These are phyloP conservation scores for Leucozona laternaria DNA, from an alignment of 2,888 invertebrate genomes.

Conservation along the genomic window DNA sequence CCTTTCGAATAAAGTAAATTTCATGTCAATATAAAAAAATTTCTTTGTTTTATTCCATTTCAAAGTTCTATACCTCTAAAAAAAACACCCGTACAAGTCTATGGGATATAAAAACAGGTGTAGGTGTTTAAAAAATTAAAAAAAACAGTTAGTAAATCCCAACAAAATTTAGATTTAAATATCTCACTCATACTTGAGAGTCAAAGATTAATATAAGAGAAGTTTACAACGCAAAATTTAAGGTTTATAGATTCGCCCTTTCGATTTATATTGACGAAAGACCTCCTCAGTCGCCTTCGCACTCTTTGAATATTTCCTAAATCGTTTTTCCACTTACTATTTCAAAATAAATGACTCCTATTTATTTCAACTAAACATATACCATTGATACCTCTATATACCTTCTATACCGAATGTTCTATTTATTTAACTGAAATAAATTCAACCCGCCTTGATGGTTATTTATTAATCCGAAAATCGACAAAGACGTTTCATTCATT, in stretches of 20 bases:
- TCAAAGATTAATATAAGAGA: too few species aligned
- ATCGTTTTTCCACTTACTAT: background rate
- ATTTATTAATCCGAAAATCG: slow-evolving; percentile 28
- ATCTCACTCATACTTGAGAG: too few species aligned
- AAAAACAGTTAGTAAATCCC: too few species aligned
- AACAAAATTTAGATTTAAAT: too few species aligned
- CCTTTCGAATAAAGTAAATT: too few species aligned
- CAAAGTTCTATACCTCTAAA: too few species aligned
- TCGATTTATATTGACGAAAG: background rate
- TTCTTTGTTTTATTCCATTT: too few species aligned
- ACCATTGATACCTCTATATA: background rate
- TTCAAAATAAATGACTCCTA: background rate
- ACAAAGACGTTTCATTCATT: slow-evolving; percentile 39
- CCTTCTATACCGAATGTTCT: background rate
- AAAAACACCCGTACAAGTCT: too few species aligned
- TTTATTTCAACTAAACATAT: slow-evolving; percentile 13
- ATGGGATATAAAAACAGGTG: too few species aligned
- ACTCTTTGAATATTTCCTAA: background rate
- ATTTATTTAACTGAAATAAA: slow-evolving; percentile 33
- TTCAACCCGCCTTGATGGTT: background rate
- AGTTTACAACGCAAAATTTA: background rate
- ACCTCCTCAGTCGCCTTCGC: background rate
- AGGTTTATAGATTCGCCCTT: background rate
- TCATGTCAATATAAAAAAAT: too few species aligned
- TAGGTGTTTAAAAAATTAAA: too few species aligned